phyloP scores from a whole-genome alignment of 1,140 invertebrate genomes.

The Drosophila aff. region DNA sequence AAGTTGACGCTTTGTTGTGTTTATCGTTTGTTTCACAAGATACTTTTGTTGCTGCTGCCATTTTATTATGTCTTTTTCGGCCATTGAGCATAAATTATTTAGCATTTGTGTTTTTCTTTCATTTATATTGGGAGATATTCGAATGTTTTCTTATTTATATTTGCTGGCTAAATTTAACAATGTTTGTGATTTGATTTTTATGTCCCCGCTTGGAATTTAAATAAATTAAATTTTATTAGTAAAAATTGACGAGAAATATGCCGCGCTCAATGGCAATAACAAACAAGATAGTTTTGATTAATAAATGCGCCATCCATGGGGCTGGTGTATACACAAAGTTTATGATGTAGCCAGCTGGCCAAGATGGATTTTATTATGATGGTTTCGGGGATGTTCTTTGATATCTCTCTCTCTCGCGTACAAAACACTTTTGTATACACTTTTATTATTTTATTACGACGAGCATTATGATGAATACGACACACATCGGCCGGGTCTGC shows the following conservation, averaged over 20 bases:
- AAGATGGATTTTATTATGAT: conserved; percentile 56
- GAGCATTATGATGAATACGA: conserved; percentile 30
- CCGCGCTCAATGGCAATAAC: conserved; percentile 67
- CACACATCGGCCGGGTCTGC: conserved; percentile 31
- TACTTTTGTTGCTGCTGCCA: conserved; percentile 43
- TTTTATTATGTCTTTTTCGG: conserved; percentile 52
- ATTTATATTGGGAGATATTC: conserved; percentile 62
- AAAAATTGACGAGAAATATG: conserved; percentile 80
- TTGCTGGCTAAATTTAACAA: conserved; percentile 46
- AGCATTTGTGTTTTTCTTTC: conserved; percentile 56
- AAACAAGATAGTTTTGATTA: conserved; percentile 80
- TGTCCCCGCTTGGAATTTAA: conserved; percentile 71
- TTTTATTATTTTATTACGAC: conserved; percentile 70
- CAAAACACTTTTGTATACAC: conserved; percentile 61
- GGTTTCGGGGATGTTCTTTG: conserved; percentile 47
- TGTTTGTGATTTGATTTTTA: conserved; percentile 62
- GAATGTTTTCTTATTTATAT: conserved; percentile 40
- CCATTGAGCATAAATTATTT: conserved; percentile 79
- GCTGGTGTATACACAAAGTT: conserved; percentile 31
- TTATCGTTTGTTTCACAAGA: conserved; percentile 50
- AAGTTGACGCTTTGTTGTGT: conserved; percentile 42
- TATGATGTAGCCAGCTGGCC: conserved; percentile 60
- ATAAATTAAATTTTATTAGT: conserved; percentile 84
- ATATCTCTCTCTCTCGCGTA: conserved; percentile 32
- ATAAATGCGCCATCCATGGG: conserved; percentile 56